Base-by-base conservation (phyloP, 2,888 invertebrate genomes). In the Euplagia quadripunctaria region DNA sequence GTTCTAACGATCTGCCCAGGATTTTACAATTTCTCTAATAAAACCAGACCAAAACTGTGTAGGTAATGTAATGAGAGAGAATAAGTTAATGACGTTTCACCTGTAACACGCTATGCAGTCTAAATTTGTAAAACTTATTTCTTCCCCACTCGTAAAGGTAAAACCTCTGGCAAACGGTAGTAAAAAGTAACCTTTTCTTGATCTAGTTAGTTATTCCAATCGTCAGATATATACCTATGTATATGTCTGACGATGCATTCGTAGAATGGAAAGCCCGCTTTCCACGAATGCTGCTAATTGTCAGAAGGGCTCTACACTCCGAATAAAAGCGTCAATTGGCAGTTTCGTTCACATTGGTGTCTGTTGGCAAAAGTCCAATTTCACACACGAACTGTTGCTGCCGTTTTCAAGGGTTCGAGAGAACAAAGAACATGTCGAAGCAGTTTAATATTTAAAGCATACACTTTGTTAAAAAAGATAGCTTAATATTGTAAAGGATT, bases 391-490 rank as follows among this genome's bases (percentile, higher is more conserved):
- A 83, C 86, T 83, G 89, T 87, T 85, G 88, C 86, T 83, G 81
- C 83, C 80, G 83, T 84, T 88, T 90, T 83, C 84, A 85, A 86
- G 80, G 82, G 82, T 86, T 88, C 76, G 75, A 79, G 77, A 82
- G 85, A 90, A 92, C 90, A 91, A 91, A 92, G 89, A 87, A 86
- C 82, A 80, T 78, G 79, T 80, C 76, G 79, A 85, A 82, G 77
- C 75, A 69, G 76, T 82, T 81, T 84, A 77, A 82, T 81, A 73
- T 84, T 76, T 82, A 64, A 83, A 80, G 79, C 70, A 71, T 77
- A 70, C 67, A 70, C 69, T 83, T 71, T 69, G 70, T 77, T 66
- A 74, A 70, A 74, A 76, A 82, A 77, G 81, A 55, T 31, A 31
- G 31, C 31, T 31, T 31, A 31, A 31, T 31, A 31, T 31, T 31